These are phyloP conservation scores for Trinectes maculatus DNA, from an alignment of 2,113 vertebrate species.

Conservation along the genomic window DNA sequence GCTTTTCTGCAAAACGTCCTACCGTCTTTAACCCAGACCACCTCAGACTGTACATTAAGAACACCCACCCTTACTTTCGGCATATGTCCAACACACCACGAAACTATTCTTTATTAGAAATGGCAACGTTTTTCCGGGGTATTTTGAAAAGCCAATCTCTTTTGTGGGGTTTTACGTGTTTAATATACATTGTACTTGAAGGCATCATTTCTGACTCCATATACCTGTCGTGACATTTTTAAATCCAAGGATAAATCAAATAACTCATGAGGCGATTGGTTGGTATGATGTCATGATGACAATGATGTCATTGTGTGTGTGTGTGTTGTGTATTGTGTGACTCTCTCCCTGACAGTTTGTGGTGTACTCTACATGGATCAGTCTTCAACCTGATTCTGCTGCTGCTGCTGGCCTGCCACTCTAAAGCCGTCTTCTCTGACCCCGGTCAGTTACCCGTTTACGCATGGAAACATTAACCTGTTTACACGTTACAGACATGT, in stretches of 20 bases:
- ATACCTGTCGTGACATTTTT: no score
- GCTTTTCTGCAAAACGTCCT: fast-evolving
- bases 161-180: no score
- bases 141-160: no score
- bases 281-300: background rate
- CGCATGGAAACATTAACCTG: background rate
- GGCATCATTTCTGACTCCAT: no score
- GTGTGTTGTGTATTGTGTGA: background rate
- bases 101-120: background rate
- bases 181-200: no score
- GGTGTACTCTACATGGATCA: conserved; percentile 84
- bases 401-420: conserved; percentile 85
- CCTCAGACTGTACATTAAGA: fast-evolving
- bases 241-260: no score
- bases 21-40: fast-evolving
- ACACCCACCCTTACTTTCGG: background rate
- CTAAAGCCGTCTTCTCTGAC: conserved; percentile 85
- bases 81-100: background rate
- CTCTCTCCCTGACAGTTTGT: conserved; percentile 72
- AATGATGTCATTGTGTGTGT: background rate
- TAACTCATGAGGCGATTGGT: no score
- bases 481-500: no score
- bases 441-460: conserved; percentile 73
- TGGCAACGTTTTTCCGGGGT: fast-evolving
- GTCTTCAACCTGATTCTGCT: conserved; percentile 84